These are phyloP conservation scores for Neomonachus schauinslandi DNA, from an alignment of 2,113 vertebrate genomes.

Conservation along the genomic window DNA sequence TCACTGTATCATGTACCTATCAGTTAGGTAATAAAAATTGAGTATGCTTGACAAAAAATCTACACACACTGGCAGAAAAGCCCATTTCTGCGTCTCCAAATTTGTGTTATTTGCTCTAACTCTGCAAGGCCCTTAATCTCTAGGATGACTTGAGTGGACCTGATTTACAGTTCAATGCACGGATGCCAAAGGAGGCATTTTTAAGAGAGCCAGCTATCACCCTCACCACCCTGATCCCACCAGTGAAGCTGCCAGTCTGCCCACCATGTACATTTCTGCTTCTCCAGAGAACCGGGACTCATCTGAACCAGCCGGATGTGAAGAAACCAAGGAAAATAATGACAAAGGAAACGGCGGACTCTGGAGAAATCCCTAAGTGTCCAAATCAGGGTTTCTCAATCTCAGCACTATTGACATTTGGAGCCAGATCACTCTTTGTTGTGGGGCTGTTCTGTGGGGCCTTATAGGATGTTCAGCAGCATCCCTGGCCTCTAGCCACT, in stretches of 20 bases:
- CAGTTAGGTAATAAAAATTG: constrained; percentile 50
- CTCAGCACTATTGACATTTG: background rate
- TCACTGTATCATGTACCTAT: background rate
- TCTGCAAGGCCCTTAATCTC: constrained; percentile 41
- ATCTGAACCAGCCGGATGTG: background rate
- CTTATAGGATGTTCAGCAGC: background rate
- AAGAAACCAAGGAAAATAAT: constrained; percentile 20
- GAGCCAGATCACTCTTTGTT: background rate
- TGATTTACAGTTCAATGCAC: background rate
- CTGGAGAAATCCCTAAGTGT: background rate
- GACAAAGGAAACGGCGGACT: background rate
- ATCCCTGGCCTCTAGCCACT: background rate
- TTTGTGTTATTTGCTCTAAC: constrained; percentile 44
- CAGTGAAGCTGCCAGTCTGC: background rate
- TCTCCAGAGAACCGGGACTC: background rate
- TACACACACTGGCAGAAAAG: background rate
- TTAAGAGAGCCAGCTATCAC: background rate
- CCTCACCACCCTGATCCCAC: background rate
- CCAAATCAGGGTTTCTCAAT: background rate
- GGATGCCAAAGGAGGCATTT: background rate
- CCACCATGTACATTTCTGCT: background rate
- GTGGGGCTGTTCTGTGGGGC: background rate
- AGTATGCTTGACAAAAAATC: constrained; percentile 47
- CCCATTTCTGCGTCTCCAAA: constrained; percentile 41
- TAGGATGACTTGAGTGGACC: background rate